phyloP scores from a whole-genome alignment of 2,888 invertebrate species.

The Pocota personata region DNA sequence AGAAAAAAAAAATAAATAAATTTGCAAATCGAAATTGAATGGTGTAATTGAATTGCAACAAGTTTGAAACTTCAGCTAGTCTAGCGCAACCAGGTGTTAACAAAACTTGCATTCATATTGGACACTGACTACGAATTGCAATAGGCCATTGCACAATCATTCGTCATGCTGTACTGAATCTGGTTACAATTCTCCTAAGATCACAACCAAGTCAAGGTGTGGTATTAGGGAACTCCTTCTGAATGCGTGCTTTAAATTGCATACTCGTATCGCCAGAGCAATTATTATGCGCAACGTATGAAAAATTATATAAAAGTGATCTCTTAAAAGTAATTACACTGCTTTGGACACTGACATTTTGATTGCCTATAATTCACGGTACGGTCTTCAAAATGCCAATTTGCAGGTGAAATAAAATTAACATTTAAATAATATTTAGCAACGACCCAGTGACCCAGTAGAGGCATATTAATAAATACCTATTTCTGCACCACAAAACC shows the following conservation, averaged over 20 bases:
- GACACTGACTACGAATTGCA: not conserved
- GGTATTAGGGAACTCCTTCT: not conserved
- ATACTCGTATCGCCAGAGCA: not conserved
- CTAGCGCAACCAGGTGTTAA: constrained; percentile 66
- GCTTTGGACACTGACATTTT: constrained; percentile 27
- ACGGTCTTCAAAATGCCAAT: constrained; percentile 24
- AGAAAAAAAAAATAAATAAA: constrained; percentile 16
- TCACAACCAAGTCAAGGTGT: constrained; percentile 3
- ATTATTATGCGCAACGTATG: constrained; percentile 49
- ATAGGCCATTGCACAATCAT: constrained; percentile 23
- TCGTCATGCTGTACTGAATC: not conserved
- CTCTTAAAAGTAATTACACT: constrained; percentile 39
- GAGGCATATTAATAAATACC: not conserved
- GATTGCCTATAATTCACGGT: constrained; percentile 20
- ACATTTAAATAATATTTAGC: not conserved
- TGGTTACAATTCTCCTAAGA: not conserved
- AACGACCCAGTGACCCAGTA: constrained; percentile 29
- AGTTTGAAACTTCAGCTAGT: constrained; percentile 1
- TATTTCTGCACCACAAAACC: not conserved
- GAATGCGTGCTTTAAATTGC: constrained; percentile 37
- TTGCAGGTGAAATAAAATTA: not conserved
- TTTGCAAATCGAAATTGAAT: constrained; percentile 1
- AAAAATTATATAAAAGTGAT: constrained; percentile 27
- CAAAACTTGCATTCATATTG: constrained; percentile 29
- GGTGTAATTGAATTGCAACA: not conserved